phyloP scores from a whole-genome alignment of 2,113 vertebrate genomes.

The Lycaon pictus region DNA sequence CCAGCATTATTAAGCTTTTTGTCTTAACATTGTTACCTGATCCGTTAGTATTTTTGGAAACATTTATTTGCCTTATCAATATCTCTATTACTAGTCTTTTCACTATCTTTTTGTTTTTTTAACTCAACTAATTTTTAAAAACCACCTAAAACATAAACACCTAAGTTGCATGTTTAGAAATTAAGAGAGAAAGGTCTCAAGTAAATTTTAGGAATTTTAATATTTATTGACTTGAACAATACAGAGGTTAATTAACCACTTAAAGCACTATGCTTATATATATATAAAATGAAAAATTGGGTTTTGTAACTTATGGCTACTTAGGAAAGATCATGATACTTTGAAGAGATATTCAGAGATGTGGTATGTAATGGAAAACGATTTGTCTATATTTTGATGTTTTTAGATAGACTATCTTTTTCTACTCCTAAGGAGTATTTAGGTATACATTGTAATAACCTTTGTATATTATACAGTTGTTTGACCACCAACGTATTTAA shows the following conservation, averaged over 20 bases:
- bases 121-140: conserved; percentile 13
- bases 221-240: conserved; percentile 10
- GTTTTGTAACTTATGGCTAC: not conserved
- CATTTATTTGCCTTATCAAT: not conserved
- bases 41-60: not conserved
- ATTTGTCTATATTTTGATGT: not conserved
- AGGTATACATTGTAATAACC: not conserved
- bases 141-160: not conserved
- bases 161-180: not conserved
- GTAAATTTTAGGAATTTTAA: not conserved
- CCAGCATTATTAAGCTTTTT: not conserved
- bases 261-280: not conserved
- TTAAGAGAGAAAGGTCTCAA: not conserved
- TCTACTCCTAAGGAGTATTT: not conserved
- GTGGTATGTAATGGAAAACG: not conserved
- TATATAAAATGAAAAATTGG: not conserved
- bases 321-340: conserved; percentile 13
- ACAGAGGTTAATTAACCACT: not conserved
- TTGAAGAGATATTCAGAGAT: conserved; percentile 6
- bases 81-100: not conserved
- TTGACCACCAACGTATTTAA: not conserved
- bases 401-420: not conserved
- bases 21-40: not conserved
- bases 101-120: conserved; percentile 7
- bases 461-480: not conserved